A percentile compares a stretch with the other conserved stretches of the same genome.
Evolutionary conservation across 2,888 invertebrate genomes (phyloP).

Genomic region (Sinelater perroti): DNA sequence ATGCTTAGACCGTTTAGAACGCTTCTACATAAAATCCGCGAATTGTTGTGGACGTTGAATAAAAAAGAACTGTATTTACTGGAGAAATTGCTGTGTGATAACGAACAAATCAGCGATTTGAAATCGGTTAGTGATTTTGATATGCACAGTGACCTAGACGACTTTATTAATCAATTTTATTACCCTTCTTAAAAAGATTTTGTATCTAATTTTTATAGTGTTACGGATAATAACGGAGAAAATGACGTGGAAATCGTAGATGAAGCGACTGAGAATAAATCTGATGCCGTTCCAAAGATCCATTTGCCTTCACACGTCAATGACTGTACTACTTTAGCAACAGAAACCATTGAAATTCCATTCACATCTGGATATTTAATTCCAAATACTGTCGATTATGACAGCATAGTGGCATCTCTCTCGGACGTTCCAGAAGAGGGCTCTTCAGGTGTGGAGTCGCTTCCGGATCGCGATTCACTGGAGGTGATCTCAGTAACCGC

Average conservation of each 20-base stretch:
- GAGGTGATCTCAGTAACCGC: slow-evolving; percentile 72
- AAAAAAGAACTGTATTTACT: slow-evolving; percentile 84
- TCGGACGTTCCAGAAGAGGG: slow-evolving; percentile 60
- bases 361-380: slow-evolving; percentile 73
- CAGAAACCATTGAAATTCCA: slow-evolving; percentile 59
- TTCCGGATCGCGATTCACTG: slow-evolving; percentile 64
- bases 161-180: slow-evolving; percentile 76
- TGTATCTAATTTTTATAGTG: slow-evolving; percentile 43
- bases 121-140: slow-evolving; percentile 55
- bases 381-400: slow-evolving; percentile 69
- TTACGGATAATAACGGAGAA: slow-evolving; percentile 33
- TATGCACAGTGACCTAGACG: slow-evolving; percentile 69
- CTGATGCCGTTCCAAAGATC: slow-evolving; percentile 6
- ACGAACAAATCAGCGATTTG: slow-evolving; percentile 76
- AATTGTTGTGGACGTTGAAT: slow-evolving; percentile 87
- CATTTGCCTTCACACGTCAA: slow-evolving; percentile 1
- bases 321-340: not conserved
- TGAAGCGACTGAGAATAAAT: slow-evolving; percentile 26
- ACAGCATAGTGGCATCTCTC: slow-evolving; percentile 65
- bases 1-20: slow-evolving; percentile 96
- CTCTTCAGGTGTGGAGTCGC: slow-evolving; percentile 53
- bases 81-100: slow-evolving; percentile 90
- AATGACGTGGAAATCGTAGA: slow-evolving; percentile 21
- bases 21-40: slow-evolving; percentile 89
- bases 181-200: slow-evolving; percentile 72